Evolutionary conservation across 2,113 vertebrate species (phyloP).

Genomic region (Tympanuchus pallidicinctus): DNA sequence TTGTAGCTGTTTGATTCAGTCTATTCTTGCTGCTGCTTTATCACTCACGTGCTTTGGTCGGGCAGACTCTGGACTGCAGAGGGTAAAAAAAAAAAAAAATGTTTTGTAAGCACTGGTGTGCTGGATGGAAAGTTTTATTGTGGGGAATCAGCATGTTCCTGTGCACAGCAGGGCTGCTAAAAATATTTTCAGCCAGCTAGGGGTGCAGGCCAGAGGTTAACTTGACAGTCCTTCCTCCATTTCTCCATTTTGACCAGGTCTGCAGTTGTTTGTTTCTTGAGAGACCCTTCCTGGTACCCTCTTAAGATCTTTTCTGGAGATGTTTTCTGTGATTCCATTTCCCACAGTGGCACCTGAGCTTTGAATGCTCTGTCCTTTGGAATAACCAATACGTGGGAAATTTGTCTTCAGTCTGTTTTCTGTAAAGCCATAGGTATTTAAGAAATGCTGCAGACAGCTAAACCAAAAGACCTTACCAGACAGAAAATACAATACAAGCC

Average conservation of each 20-base stretch:
- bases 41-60: neutral
- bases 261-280: neutral
- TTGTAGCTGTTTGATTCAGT: neutral
- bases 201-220: neutral
- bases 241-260: neutral
- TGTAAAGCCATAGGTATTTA: neutral
- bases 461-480: neutral
- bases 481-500: neutral
- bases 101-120: neutral
- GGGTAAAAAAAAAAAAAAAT: neutral
- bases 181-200: neutral
- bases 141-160: neutral
- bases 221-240: neutral
- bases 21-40: constrained; percentile 8
- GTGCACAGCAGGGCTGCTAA: neutral
- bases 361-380: neutral
- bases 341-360: neutral
- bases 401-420: constrained; percentile 17
- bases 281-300: neutral
- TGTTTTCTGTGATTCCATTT: neutral
- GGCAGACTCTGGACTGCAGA: neutral
- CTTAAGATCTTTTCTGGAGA: neutral
- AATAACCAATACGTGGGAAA: neutral
- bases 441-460: neutral
- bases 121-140: neutral